Evolutionary conservation across 2,888 invertebrate genomes (phyloP).

Genomic region (Hirtodrosophila cameraria): DNA sequence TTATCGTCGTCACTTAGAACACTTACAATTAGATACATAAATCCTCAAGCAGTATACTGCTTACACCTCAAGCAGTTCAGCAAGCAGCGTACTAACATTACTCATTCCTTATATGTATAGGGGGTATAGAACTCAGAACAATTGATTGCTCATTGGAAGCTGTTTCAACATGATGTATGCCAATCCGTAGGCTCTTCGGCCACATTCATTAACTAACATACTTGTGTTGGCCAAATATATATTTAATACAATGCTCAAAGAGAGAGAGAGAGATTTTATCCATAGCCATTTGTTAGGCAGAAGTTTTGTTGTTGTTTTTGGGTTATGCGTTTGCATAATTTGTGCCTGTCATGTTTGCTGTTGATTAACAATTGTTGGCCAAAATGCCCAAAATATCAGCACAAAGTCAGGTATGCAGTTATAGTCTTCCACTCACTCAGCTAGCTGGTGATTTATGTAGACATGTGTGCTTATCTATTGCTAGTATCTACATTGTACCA

Average conservation of each 20-base stretch:
- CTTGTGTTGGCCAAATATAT: conserved; percentile 41
- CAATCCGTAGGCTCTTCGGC: conserved; percentile 17
- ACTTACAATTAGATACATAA: too few relatives aligned
- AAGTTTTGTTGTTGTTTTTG: conserved; percentile 29
- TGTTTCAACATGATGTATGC: conserved; percentile 7
- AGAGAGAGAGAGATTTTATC: too few relatives aligned
- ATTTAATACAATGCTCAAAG: conserved; percentile 39
- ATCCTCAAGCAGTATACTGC: too few relatives aligned
- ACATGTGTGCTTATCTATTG: conserved; percentile 52
- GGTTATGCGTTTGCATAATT: conserved; percentile 62
- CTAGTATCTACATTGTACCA: conserved; percentile 42
- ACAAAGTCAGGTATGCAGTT: conserved; percentile 33
- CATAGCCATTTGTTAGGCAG: conserved; percentile 15
- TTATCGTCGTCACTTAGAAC: too few relatives aligned
- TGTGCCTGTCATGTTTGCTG: conserved; percentile 67
- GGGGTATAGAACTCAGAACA: conserved; percentile 8
- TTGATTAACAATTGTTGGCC: conserved; percentile 71
- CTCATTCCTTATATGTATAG: too few relatives aligned
- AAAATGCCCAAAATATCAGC: conserved; percentile 35
- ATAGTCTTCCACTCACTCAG: conserved; percentile 22
- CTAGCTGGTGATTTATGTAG: conserved; percentile 67
- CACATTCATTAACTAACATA: conserved; percentile 44
- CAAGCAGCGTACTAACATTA: too few relatives aligned
- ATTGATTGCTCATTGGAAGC: conserved; percentile 30
- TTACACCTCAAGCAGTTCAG: too few relatives aligned